Conservation (phyloP, 2,888 invertebrate species). For the Coelopa pilipes region DNA sequence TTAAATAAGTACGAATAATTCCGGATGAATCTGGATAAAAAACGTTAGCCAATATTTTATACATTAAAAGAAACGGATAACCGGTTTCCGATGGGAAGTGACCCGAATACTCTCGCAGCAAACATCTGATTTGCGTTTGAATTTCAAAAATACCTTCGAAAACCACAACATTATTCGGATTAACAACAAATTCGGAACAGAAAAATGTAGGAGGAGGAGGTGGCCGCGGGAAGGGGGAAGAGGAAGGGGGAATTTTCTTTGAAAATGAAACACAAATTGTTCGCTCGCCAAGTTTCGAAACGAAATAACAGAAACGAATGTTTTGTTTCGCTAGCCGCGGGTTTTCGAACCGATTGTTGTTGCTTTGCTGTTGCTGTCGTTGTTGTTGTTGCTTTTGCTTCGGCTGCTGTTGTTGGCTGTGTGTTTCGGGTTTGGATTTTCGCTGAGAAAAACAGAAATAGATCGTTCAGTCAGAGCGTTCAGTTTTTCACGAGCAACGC, state of each 20-base stretch:
- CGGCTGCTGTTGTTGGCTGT: not conserved
- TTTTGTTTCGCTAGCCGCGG: not conserved
- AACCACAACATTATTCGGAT: not conserved
- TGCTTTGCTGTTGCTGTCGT: too few relatives aligned
- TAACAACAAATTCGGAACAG: not conserved
- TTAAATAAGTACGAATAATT: too few relatives aligned
- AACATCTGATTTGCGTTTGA: slow-evolving; percentile 30
- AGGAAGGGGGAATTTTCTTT: not conserved
- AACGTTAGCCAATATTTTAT: too few relatives aligned
- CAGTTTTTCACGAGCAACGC: slow-evolving; percentile 65
- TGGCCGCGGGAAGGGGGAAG: not conserved
- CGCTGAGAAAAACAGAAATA: slow-evolving; percentile 58
- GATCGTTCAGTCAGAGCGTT: slow-evolving; percentile 47
- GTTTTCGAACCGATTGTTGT: not conserved
- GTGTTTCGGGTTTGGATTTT: slow-evolving; percentile 15
- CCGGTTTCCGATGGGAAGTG: too few relatives aligned
- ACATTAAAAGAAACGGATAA: too few relatives aligned
- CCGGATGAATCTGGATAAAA: too few relatives aligned
- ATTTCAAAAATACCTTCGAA: slow-evolving; percentile 28
- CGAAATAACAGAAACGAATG: not conserved
- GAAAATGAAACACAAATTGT: slow-evolving; percentile 18
- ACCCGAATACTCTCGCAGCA: not conserved
- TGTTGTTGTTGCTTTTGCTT: slow-evolving; percentile 4
- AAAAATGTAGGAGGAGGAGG: too few relatives aligned
- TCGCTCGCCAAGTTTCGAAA: slow-evolving; percentile 15